Evolutionary conservation across 2,797 vertebrate species (phyloP).

Genomic region (Anableps anableps): DNA sequence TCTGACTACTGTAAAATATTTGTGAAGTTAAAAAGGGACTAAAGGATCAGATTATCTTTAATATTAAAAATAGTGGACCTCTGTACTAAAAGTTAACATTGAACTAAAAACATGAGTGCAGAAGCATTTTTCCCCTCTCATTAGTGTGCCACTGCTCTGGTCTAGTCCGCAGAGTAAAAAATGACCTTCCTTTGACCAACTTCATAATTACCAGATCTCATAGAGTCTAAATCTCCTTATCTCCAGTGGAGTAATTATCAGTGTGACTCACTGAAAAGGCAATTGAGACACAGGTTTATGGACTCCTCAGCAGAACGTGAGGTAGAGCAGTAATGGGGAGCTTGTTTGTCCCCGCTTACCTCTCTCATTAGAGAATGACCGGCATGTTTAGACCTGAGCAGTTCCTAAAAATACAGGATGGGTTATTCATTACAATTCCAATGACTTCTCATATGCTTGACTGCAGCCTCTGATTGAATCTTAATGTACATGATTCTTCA

Average conservation of each 20-base stretch:
- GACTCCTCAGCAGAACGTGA: constrained; percentile 71
- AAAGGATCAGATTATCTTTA: not conserved
- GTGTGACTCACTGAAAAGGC: constrained; percentile 77
- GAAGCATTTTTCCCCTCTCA: constrained; percentile 52
- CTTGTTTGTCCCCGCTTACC: constrained; percentile 69
- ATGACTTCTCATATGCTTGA: constrained; percentile 35
- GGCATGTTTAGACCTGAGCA: constrained; percentile 55
- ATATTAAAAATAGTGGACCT: constrained; percentile 16
- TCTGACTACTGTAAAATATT: not conserved
- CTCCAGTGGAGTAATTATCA: constrained; percentile 80
- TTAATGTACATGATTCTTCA: constrained; percentile 30
- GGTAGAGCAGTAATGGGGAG: constrained; percentile 68
- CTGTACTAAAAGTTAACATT: constrained; percentile 34
- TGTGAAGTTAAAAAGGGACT: not conserved
- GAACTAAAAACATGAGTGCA: constrained; percentile 27
- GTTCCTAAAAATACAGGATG: constrained; percentile 53
- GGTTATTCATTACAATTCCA: constrained; percentile 41
- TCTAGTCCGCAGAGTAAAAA: constrained; percentile 74
- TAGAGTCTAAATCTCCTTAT: constrained; percentile 76
- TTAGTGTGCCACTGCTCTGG: constrained; percentile 45
- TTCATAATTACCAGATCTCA: constrained; percentile 77
- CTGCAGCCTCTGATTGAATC: constrained; percentile 24
- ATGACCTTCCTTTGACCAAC: constrained; percentile 79
- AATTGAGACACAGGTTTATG: constrained; percentile 76
- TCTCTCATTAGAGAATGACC: constrained; percentile 56